Percentiles rank a stretch among this genome's conserved stretches.
Conservation (phyloP, 2,888 invertebrate genomes). For the Drosophila mulleri region DNA sequence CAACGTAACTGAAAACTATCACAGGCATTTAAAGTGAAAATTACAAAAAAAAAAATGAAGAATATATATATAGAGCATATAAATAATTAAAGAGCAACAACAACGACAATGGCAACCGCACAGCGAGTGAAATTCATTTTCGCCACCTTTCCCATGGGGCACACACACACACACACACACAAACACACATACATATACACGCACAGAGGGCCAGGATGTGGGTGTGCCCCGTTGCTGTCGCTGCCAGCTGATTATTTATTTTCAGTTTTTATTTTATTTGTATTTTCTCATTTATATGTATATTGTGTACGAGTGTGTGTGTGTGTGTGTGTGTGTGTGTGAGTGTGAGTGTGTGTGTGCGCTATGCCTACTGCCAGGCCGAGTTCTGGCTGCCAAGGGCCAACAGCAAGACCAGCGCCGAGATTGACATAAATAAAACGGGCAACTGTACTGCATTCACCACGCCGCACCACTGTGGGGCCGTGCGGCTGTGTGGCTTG, state of each 20-base stretch:
- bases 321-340: slow-evolving; percentile 17
- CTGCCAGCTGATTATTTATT: slow-evolving; percentile 69
- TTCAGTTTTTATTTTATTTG: slow-evolving; percentile 68
- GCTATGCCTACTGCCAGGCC: slow-evolving; percentile 56
- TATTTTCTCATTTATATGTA: slow-evolving; percentile 21
- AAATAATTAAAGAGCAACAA: slow-evolving; percentile 69
- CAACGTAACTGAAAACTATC: slow-evolving; percentile 43
- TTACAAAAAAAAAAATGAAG: slow-evolving; percentile 2
- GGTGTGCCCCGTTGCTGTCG: slow-evolving; percentile 51
- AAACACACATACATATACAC: not conserved
- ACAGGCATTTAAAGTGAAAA: slow-evolving; percentile 58
- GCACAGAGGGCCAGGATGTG: slow-evolving; percentile 31
- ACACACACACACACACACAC: not conserved
- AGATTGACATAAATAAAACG: slow-evolving; percentile 77
- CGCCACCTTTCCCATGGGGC: slow-evolving; percentile 27
- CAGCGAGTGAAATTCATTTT: slow-evolving; percentile 37
- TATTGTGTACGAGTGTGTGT: not conserved
- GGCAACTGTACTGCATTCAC: slow-evolving; percentile 26
- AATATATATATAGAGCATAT: slow-evolving; percentile 26
- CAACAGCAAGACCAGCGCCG: slow-evolving; percentile 46
- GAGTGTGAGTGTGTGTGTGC: not conserved
- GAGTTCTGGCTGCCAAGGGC: slow-evolving; percentile 27
- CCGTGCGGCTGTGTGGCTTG: slow-evolving; percentile 5
- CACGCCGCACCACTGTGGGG: slow-evolving; percentile 2
- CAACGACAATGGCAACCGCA: slow-evolving; percentile 29